Base-by-base conservation (phyloP, 2,797 vertebrate genomes). In the Carduelis carduelis region DNA sequence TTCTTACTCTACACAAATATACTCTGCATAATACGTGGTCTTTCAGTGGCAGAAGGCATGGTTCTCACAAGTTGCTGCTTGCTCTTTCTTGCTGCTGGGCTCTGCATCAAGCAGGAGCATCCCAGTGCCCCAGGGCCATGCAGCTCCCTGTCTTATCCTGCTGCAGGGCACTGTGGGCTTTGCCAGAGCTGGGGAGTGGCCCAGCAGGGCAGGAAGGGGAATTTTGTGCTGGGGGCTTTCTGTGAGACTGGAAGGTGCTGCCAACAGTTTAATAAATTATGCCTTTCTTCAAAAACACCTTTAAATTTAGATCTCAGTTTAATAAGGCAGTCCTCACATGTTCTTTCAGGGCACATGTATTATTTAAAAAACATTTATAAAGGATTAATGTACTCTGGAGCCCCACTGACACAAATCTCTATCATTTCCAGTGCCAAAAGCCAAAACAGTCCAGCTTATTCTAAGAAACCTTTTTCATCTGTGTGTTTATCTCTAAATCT, bases 361-460 rank as follows among this genome's bases (percentile, higher is more conserved):
- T 94, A 95, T 95, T 96, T 80, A 95, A 95, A 95, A 94, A 95
- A 84, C 86, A 84, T 93, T 95, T 95, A 94, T 95, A 94, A 94
- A 95, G 96, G 86, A 95, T 96, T 96, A 93, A 95, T 84, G 74
- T 83, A 95, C 93, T 95, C 63, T 2, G 10, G 87, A 96, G 89
- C 44, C 70, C 83, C 64, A 93, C 81, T 96, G 93, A 94, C 92
- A 96, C 81, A 92, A 90, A 94, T 83, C 66, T 75, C 88, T 82
- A 55, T 84, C 74, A 95, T 87, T 94, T 90, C 44, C 77, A 84
- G 77, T 66, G 77, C 92, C 86, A 90, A 93, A 89, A 95, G 63
- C 91, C 70, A 82, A 70, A 84, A 49, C 34, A 95, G 41, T 30
- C 47, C 70, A 56, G 75, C 22, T 95, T 79, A 84, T 83, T 85